A percentile compares a stretch with the other conserved stretches of the same genome.
phyloP scores from a whole-genome alignment of 2,888 invertebrate species.

The Tholera decimalis region DNA sequence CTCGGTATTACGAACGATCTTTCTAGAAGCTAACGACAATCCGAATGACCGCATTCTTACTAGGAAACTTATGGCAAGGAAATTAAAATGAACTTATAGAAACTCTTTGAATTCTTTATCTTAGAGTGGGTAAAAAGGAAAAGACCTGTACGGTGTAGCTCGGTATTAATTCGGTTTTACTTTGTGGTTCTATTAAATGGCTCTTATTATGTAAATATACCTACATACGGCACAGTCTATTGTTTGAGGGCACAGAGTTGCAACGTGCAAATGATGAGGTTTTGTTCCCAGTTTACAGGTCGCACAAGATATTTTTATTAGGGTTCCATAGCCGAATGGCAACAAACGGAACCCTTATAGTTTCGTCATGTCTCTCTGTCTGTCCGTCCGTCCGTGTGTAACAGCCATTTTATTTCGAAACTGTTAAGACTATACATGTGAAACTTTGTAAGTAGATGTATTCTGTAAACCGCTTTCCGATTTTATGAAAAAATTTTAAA shows the following conservation, averaged over 20 bases:
- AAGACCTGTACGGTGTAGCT: constrained; percentile 3
- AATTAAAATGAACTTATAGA: constrained; percentile 57
- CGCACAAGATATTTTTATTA: no score
- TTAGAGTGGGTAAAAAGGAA: constrained; percentile 19
- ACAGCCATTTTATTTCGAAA: no score
- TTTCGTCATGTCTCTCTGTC: no score
- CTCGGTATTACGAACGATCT: constrained; percentile 48
- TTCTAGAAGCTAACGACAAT: constrained; percentile 56
- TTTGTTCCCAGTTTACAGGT: constrained; percentile 6
- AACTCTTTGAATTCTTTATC: constrained; percentile 48
- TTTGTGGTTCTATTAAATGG: constrained; percentile 27
- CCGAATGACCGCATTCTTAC: constrained; percentile 52
- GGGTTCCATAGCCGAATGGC: no score
- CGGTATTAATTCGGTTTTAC: constrained; percentile 24
- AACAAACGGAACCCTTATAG: no score
- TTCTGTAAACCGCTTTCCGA: no score
- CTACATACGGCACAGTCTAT: constrained; percentile 10
- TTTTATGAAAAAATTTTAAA: no score
- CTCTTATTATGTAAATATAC: constrained; percentile 8
- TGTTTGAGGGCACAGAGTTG: constrained; percentile 10
- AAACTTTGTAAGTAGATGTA: no score
- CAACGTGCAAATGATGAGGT: constrained; percentile 3
- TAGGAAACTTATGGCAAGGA: constrained; percentile 46
- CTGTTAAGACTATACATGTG: no score
- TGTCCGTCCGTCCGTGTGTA: no score